A percentile compares a stretch with the other conserved stretches of the same genome.
phyloP scores from a whole-genome alignment of 2,888 invertebrate genomes.

The Caenorhabditis auriculariae region DNA sequence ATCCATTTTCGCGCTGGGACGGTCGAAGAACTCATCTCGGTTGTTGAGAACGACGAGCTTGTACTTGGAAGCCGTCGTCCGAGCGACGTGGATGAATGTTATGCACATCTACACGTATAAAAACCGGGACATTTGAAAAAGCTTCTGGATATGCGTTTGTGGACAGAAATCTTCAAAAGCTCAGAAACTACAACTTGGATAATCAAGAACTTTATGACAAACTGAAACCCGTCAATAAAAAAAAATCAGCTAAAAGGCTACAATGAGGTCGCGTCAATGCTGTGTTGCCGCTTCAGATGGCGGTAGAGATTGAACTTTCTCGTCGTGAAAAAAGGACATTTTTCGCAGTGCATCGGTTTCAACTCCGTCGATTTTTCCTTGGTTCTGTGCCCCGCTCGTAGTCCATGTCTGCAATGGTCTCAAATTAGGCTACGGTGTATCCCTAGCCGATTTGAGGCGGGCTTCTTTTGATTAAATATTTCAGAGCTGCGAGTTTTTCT shows the following conservation, averaged over 20 bases:
- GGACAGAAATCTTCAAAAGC: no score
- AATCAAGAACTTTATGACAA: no score
- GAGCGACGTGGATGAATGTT: conserved; percentile 29
- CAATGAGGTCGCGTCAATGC: not conserved
- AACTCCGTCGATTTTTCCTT: not conserved
- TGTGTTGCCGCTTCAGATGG: conserved; percentile 8
- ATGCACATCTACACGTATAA: conserved; percentile 31
- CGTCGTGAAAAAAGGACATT: conserved; percentile 2
- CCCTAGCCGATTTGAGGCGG: no score
- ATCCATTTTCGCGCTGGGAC: conserved; percentile 40
- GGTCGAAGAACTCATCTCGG: conserved; percentile 50
- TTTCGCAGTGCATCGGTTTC: not conserved
- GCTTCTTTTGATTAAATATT: no score
- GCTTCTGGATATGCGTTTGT: not conserved
- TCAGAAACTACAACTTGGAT: no score
- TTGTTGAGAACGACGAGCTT: conserved; percentile 54
- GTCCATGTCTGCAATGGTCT: conserved; percentile 12
- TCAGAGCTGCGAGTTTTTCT: no score
- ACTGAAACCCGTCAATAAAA: no score
- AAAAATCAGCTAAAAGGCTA: no score
- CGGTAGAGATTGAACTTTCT: conserved; percentile 10
- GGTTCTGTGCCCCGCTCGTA: conserved; percentile 1
- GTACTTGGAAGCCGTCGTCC: conserved; percentile 17
- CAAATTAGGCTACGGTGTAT: no score
- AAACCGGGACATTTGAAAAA: not conserved